phyloP scores from a whole-genome alignment of 2,888 invertebrate genomes.

The Phasia obesa region DNA sequence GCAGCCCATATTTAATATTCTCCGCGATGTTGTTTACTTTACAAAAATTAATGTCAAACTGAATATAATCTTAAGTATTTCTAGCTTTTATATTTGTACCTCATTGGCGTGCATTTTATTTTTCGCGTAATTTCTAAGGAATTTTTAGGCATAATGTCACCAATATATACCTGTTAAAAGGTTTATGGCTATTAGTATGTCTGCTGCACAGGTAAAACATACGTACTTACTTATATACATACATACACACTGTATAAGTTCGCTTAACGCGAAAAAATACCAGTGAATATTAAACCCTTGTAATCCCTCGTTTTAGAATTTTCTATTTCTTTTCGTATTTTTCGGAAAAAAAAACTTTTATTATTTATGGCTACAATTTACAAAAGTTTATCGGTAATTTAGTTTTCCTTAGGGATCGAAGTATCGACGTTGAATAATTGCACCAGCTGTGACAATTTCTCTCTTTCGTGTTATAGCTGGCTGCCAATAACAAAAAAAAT shows the following conservation, averaged over 20 bases:
- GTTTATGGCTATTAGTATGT: slow-evolving; percentile 16
- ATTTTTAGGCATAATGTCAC: slow-evolving; percentile 43
- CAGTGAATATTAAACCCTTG: slow-evolving; percentile 32
- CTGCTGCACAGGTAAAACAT: slow-evolving; percentile 27
- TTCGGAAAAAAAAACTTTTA: background rate
- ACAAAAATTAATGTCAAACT: slow-evolving; percentile 39
- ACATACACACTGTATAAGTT: no score
- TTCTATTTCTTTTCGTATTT: slow-evolving; percentile 1
- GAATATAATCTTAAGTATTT: slow-evolving; percentile 2
- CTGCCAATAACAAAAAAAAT: no score
- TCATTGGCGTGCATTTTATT: background rate
- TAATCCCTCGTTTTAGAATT: slow-evolving; percentile 43
- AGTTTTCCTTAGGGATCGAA: no score
- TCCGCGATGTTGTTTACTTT: slow-evolving; percentile 22
- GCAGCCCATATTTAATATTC: slow-evolving; percentile 76
- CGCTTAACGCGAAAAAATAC: slow-evolving; percentile 19
- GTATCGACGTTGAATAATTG: no score
- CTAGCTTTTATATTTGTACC: slow-evolving; percentile 42
- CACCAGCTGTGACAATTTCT: no score
- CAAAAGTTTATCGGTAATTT: no score
- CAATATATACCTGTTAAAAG: slow-evolving; percentile 39
- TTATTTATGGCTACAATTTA: background rate
- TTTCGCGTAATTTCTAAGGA: slow-evolving; percentile 53
- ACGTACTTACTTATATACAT: no score
- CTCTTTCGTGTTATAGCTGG: no score